Conservation (phyloP, 2,888 invertebrate genomes). For the Gisinianus flammeolus region DNA sequence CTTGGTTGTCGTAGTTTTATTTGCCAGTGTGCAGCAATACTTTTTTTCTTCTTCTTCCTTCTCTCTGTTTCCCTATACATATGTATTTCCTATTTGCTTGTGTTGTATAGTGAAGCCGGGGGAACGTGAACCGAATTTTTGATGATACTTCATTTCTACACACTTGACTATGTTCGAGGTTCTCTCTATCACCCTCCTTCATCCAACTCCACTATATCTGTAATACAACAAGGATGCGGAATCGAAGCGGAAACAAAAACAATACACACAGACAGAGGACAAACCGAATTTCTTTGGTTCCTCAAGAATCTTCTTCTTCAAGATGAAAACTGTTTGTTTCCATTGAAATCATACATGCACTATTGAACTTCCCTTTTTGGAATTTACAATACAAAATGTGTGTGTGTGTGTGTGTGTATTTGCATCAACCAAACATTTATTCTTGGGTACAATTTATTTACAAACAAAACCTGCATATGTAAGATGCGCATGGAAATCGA, state of each 20-base stretch:
- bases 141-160: neutral
- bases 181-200: neutral
- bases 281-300: neutral
- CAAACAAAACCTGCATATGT: neutral
- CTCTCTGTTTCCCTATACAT: neutral
- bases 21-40: no score
- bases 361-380: no score
- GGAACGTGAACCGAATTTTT: neutral
- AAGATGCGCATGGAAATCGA: neutral
- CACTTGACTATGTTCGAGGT: no score
- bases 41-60: neutral
- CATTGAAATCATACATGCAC: neutral
- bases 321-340: neutral
- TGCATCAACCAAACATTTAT: constrained; percentile 8
- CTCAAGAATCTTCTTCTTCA: neutral
- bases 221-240: neutral
- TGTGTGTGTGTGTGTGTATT: neutral
- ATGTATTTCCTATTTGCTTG: neutral
- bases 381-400: no score
- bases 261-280: neutral
- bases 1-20: no score
- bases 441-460: neutral
- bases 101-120: neutral
- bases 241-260: no score
- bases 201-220: neutral